These are phyloP conservation scores for Isaurus tuberculatus DNA, from an alignment of 92 coral and sea anemone genomes.

Conservation along the genomic window DNA sequence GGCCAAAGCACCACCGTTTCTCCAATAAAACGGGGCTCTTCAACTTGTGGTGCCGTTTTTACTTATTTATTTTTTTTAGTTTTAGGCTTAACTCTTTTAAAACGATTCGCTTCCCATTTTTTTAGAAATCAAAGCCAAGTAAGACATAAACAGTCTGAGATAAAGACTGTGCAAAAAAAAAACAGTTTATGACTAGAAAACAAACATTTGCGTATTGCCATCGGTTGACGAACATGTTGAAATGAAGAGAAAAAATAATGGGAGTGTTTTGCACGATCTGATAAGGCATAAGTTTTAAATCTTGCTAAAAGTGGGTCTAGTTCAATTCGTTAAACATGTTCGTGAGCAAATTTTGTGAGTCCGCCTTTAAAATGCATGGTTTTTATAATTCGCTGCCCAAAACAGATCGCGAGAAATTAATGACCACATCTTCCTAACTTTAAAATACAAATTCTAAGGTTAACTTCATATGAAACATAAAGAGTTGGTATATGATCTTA, in stretches of 20 bases:
- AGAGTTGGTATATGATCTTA: not conserved
- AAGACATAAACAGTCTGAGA: constrained; percentile 94
- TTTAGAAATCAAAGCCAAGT: constrained; percentile 6
- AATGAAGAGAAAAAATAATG: constrained; percentile 1
- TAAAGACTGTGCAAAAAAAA: constrained; percentile 74
- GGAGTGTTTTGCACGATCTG: not conserved
- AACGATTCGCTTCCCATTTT: constrained; percentile 26
- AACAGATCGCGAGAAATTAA: not conserved
- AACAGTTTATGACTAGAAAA: not conserved
- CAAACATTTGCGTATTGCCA: not conserved
- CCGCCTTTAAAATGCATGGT: not conserved
- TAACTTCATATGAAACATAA: not conserved
- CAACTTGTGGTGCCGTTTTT: constrained; percentile 65
- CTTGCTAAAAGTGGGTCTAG: not conserved
- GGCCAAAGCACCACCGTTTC: constrained; percentile 65
- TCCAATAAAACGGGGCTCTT: constrained; percentile 85
- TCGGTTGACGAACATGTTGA: not conserved
- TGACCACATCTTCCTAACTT: not conserved
- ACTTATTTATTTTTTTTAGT: constrained; percentile 50
- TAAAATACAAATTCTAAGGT: not conserved
- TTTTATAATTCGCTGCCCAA: not conserved
- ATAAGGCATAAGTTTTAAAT: not conserved
- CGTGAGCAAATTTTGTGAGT: not conserved
- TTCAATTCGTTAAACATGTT: not conserved
- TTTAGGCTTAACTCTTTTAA: constrained; percentile 40